A percentile compares a stretch with the other conserved stretches of the same genome.
Evolutionary conservation across 1,140 invertebrate species (phyloP).

Genomic region (Drosophila carrolli): DNA sequence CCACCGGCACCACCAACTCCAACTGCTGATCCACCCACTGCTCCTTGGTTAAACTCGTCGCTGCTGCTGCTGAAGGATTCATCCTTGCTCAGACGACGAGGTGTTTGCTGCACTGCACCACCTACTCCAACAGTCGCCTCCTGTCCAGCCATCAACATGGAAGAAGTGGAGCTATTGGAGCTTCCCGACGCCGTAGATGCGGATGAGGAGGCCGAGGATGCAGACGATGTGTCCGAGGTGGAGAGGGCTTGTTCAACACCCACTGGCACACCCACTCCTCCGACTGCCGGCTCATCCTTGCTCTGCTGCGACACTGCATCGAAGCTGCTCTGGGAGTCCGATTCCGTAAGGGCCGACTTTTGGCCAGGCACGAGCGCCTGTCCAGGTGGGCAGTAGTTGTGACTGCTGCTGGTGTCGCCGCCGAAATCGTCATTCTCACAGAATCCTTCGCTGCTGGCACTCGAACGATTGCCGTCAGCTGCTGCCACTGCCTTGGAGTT

Average conservation of each 20-base stretch:
- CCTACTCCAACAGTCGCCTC: conserved; percentile 22
- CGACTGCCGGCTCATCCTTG: conserved; percentile 52
- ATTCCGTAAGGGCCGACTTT: conserved; percentile 64
- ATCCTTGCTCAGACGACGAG: conserved; percentile 87
- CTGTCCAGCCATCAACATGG: conserved; percentile 64
- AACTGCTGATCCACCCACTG: conserved; percentile 6
- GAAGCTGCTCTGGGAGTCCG: conserved; percentile 75
- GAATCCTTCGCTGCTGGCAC: conserved; percentile 97
- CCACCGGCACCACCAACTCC: conserved; percentile 1
- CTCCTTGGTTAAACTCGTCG: conserved; percentile 67
- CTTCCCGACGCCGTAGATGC: conserved; percentile 72
- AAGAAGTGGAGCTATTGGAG: conserved; percentile 77
- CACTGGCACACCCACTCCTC: conserved; percentile 13
- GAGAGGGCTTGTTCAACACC: conserved; percentile 59
- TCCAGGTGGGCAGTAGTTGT: conserved; percentile 68
- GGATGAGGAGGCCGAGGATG: conserved; percentile 67
- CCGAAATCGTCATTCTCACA: conserved; percentile 95
- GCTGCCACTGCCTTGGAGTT: conserved; percentile 8
- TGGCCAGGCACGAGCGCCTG: conserved; percentile 33
- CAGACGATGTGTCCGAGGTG: conserved; percentile 74
- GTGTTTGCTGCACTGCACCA: conserved; percentile 16
- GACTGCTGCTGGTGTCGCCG: conserved; percentile 81
- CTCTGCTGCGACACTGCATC: conserved; percentile 66
- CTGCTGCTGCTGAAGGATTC: conserved; percentile 86
- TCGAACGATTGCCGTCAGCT: conserved; percentile 93